These are phyloP conservation scores for Microdon myrmicae DNA, from an alignment of 2,888 invertebrate species.

Conservation along the genomic window DNA sequence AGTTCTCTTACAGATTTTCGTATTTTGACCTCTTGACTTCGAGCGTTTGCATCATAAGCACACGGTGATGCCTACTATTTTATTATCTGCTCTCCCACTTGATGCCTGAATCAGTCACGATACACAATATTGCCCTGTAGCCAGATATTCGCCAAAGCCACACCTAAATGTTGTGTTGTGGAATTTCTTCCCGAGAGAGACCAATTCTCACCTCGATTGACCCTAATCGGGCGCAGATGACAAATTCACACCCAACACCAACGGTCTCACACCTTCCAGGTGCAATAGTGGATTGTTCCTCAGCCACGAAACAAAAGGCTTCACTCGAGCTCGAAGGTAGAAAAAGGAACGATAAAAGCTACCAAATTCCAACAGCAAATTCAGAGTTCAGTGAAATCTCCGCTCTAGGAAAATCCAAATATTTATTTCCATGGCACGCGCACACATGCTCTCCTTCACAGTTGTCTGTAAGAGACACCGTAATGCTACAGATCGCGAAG, in stretches of 20 bases:
- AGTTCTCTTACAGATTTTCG: too few relatives aligned
- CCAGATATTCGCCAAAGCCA: too few relatives aligned
- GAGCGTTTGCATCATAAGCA: too few relatives aligned
- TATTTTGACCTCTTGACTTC: too few relatives aligned
- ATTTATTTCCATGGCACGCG: slow-evolving; percentile 47
- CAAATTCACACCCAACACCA: slow-evolving; percentile 49
- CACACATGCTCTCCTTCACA: too few relatives aligned
- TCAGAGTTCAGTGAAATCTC: slow-evolving; percentile 42
- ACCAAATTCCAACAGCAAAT: slow-evolving; percentile 25
- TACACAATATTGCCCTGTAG: too few relatives aligned
- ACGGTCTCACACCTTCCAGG: slow-evolving; percentile 43
- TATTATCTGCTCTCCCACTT: too few relatives aligned
- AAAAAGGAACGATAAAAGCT: slow-evolving; percentile 1
- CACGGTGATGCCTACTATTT: too few relatives aligned
- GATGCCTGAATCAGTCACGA: too few relatives aligned
- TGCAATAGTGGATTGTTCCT: slow-evolving; percentile 20
- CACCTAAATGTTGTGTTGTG: too few relatives aligned
- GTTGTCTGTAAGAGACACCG: too few relatives aligned
- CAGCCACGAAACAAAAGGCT: slow-evolving; percentile 23
- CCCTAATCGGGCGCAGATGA: slow-evolving; percentile 46
- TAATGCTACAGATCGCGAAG: not conserved
- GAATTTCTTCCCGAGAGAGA: slow-evolving; percentile 6
- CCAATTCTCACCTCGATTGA: slow-evolving; percentile 33
- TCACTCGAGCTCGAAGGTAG: slow-evolving; percentile 16
- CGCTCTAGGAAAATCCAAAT: slow-evolving; percentile 36